These are phyloP conservation scores for Araneus ventricosus DNA, from an alignment of 1,140 invertebrate species.

Conservation along the genomic window DNA sequence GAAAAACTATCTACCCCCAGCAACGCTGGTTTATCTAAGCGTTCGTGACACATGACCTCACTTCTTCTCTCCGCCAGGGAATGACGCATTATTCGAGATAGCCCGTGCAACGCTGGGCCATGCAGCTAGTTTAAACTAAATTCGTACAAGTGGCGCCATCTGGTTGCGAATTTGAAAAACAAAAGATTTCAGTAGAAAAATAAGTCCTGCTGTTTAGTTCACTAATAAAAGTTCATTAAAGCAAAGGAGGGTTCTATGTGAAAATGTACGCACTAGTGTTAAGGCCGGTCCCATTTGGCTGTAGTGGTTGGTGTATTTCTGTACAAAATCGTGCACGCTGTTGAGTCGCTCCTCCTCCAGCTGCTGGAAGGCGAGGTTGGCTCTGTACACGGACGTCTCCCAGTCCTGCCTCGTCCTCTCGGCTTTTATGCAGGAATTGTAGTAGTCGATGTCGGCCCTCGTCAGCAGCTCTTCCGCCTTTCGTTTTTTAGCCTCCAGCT, in stretches of 20 bases:
- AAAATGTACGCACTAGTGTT: constrained; percentile 77
- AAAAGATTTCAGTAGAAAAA: too few relatives aligned
- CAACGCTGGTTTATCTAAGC: too few relatives aligned
- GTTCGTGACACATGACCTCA: too few relatives aligned
- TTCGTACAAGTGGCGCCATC: too few relatives aligned
- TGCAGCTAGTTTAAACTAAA: too few relatives aligned
- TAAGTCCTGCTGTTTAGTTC: too few relatives aligned
- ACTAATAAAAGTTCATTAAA: too few relatives aligned
- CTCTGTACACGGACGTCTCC: constrained; percentile 92
- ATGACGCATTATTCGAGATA: too few relatives aligned
- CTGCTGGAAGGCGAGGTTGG: constrained; percentile 85
- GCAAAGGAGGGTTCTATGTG: not conserved
- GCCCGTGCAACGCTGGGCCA: too few relatives aligned
- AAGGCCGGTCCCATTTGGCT: constrained; percentile 86
- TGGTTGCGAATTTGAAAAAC: too few relatives aligned
- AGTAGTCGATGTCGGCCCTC: constrained; percentile 95
- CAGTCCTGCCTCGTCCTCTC: constrained; percentile 94
- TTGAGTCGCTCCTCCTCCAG: constrained; percentile 93
- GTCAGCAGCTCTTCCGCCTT: constrained; percentile 94
- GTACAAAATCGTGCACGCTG: constrained; percentile 88
- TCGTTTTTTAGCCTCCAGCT: constrained; percentile 92
- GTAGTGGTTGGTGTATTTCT: constrained; percentile 89
- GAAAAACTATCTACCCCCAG: too few relatives aligned
- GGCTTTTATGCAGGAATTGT: constrained; percentile 92
- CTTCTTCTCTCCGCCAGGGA: too few relatives aligned